Conservation (phyloP, 2,113 vertebrate species). For the Hippocampus mohnikei region DNA sequence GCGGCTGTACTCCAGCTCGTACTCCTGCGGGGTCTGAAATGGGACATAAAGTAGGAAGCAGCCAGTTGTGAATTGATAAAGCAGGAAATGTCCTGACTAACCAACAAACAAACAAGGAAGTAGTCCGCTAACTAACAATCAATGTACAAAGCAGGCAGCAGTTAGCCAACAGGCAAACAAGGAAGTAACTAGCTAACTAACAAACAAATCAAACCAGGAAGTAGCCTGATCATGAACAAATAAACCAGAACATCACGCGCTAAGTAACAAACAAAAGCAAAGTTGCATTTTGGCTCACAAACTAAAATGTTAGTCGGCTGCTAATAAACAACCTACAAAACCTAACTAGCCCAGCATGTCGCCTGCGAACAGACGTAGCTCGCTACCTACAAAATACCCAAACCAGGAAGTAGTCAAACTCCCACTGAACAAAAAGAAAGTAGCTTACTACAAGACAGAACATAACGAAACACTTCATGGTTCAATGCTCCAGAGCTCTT, state of each 20-base stretch:
- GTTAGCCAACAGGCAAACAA: too few relatives aligned
- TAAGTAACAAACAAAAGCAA: too few relatives aligned
- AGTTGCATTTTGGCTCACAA: too few relatives aligned
- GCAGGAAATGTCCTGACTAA: too few relatives aligned
- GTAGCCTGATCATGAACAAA: too few relatives aligned
- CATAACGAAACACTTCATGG: not conserved
- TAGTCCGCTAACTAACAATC: too few relatives aligned
- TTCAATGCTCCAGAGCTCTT: not conserved
- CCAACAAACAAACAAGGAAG: not conserved
- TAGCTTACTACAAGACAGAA: not conserved
- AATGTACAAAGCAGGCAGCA: too few relatives aligned
- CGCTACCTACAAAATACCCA: not conserved
- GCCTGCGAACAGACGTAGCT: not conserved
- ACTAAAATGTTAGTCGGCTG: too few relatives aligned
- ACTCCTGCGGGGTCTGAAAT: conserved; percentile 90
- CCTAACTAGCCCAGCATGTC: not conserved
- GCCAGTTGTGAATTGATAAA: too few relatives aligned
- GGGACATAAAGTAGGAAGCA: not conserved
- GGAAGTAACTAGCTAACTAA: not conserved
- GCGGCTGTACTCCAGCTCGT: conserved; percentile 89
- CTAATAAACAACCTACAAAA: not conserved
- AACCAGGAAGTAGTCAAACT: not conserved
- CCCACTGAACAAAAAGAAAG: not conserved
- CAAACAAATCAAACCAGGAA: too few relatives aligned
- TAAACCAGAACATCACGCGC: too few relatives aligned